Evolutionary conservation across 2,797 vertebrate species (phyloP).

Genomic region (Sebastes umbrosus): DNA sequence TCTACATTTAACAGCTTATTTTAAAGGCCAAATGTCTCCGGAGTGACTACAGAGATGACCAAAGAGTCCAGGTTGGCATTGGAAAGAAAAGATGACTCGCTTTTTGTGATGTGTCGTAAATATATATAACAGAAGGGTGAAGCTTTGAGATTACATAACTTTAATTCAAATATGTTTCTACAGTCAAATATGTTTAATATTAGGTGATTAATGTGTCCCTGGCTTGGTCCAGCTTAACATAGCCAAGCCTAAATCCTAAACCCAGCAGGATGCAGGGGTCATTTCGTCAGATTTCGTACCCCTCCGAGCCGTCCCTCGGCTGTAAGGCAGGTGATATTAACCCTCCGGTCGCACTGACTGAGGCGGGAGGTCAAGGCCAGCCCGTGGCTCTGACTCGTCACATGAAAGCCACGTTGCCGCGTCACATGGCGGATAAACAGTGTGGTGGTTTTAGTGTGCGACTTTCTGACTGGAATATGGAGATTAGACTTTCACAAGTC

Average conservation of each 20-base stretch:
- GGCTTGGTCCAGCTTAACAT: conserved; percentile 25
- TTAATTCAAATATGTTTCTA: too few species aligned
- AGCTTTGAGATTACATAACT: too few species aligned
- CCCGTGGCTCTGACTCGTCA: conserved; percentile 31
- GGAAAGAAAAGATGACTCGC: neutral
- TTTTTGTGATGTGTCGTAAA: neutral
- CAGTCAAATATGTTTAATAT: too few species aligned
- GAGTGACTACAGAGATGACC: neutral
- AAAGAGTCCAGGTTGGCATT: conserved; percentile 11
- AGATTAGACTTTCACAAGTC: conserved; percentile 13
- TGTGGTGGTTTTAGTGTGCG: neutral
- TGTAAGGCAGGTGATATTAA: neutral
- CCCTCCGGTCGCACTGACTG: neutral
- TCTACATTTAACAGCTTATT: conserved; percentile 28
- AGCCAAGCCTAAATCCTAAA: conserved; percentile 19
- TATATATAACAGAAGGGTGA: too few species aligned
- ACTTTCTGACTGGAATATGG: neutral
- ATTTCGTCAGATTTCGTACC: conserved; percentile 33
- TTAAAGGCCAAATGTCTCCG: conserved; percentile 9
- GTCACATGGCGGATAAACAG: conserved; percentile 47
- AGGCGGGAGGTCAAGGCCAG: conserved; percentile 15
- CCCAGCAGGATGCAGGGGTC: neutral
- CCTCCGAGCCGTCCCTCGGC: conserved; percentile 24
- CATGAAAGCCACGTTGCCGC: conserved; percentile 43
- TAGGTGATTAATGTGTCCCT: too few species aligned